Base-by-base conservation (phyloP, 2,797 vertebrate genomes). In the Schizopygopsis pylzovi region DNA sequence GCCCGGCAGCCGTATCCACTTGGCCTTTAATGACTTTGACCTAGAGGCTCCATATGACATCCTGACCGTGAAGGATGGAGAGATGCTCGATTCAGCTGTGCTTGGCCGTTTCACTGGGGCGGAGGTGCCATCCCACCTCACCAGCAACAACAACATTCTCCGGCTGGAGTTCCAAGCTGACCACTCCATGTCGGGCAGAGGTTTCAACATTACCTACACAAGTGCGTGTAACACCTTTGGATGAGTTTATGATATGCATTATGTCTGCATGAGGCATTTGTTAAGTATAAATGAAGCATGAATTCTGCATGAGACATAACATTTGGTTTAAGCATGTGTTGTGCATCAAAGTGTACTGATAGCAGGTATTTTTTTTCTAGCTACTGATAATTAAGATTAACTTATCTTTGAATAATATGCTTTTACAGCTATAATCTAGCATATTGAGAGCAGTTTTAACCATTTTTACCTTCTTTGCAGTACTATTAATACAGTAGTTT, bases 11-110 rank as follows among this genome's bases (percentile, higher is more conserved):
- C 94, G 98, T 84, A 99, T 99, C 89, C 98, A 99, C 91, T 96
- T 99, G 87, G 98, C 98, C 12, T 99, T 99, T 92, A 99, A 99
- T 92, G 98, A 99, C 93, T 99, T 99, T 91, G 98, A 99, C 92
- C 94, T 99, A 56, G 98, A 99, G 94, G 97, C 97, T 39, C 98
- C 99, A 11, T 99, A 99, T 87, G 98, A 99, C 92, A 97, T 99
- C 88, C 96, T 99, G 80, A 97, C 98, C 6, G 95, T 99, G 92
- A 99, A 99, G 94, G 98, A 99, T 37, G 98, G 98, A 0, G 97
- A 99, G 88, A 96, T 97, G 76, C 94, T 96, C 22, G 97, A 99
- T 85, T 97, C 98, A 0, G 91, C 93, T 0, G 93, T 98, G 89
- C 95, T 99, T 54, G 98, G 98, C 79, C 97, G 98, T n/a, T 99